Conservation (phyloP, 2,113 vertebrate genomes). For the Plecturocebus donacophilus region DNA sequence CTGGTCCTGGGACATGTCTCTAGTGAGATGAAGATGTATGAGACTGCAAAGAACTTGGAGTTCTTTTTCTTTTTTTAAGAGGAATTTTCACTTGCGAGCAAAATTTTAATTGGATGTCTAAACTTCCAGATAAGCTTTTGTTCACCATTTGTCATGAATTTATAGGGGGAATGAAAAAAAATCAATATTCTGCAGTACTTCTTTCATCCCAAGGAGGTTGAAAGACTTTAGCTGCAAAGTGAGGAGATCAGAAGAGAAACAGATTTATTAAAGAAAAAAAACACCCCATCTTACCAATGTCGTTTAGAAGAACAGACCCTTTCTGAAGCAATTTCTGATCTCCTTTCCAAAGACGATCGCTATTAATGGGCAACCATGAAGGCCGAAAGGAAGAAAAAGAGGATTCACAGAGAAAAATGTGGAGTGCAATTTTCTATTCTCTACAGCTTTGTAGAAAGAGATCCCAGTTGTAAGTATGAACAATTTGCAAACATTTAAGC, state of each 20-base stretch:
- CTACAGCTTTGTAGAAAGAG: neutral
- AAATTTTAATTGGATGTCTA: constrained; percentile 75
- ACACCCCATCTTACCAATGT: constrained; percentile 10
- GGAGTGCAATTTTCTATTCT: neutral
- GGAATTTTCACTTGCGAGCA: constrained; percentile 56
- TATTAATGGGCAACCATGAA: constrained; percentile 15
- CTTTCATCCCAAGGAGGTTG: constrained; percentile 76
- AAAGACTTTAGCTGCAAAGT: constrained; percentile 71
- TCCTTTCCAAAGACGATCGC: constrained; percentile 41
- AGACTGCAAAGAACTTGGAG: neutral
- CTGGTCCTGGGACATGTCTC: neutral
- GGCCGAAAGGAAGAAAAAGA: constrained; percentile 27
- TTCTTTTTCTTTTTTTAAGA: neutral
- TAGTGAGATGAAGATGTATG: constrained; percentile 12
- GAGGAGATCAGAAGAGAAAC: constrained; percentile 73
- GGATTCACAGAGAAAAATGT: neutral
- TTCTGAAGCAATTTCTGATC: constrained; percentile 65
- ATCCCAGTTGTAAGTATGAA: neutral
- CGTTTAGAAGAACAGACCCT: constrained; percentile 63
- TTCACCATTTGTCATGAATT: constrained; percentile 77
- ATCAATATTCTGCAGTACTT: constrained; percentile 69
- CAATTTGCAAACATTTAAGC: constrained; percentile 35
- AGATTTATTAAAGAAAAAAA: constrained; percentile 29
- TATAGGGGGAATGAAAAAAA: constrained; percentile 61
- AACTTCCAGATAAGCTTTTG: constrained; percentile 74